These are phyloP conservation scores for Nipponacmea schrenckii DNA, from an alignment of 2,888 invertebrate species.

Conservation along the genomic window DNA sequence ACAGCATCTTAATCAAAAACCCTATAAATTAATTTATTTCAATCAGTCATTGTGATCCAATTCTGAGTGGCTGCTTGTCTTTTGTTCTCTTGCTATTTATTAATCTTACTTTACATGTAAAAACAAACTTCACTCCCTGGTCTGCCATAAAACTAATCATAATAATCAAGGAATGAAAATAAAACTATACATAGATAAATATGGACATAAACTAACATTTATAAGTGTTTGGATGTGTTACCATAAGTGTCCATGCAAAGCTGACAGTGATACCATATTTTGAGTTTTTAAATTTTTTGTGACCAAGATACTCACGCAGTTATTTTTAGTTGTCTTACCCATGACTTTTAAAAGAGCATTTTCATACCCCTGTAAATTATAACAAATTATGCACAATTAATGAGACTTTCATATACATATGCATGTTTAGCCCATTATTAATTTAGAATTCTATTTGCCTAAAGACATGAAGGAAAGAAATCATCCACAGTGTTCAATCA, in stretches of 20 bases:
- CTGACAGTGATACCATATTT: conserved; percentile 2
- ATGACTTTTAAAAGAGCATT: conserved; percentile 98
- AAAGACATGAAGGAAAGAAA: too few relatives aligned
- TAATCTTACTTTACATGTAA: too few relatives aligned
- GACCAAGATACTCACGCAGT: conserved; percentile 59
- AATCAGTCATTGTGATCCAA: too few relatives aligned
- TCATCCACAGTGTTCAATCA: too few relatives aligned
- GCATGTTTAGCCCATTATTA: background rate
- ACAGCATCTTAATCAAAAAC: too few relatives aligned
- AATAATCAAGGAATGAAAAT: too few relatives aligned
- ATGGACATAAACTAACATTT: background rate
- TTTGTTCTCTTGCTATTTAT: too few relatives aligned
- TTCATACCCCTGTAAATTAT: conserved; percentile 87
- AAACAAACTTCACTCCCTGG: too few relatives aligned
- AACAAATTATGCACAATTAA: conserved; percentile 5
- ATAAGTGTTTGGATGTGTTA: background rate
- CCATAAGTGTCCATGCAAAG: conserved; percentile 8
- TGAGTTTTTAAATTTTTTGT: conserved; percentile 3
- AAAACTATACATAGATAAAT: too few relatives aligned
- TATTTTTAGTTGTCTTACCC: conserved; percentile 96
- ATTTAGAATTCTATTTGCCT: background rate
- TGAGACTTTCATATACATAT: background rate
- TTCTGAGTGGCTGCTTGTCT: too few relatives aligned
- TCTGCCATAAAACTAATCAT: too few relatives aligned
- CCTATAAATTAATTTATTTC: too few relatives aligned